A percentile compares a stretch with the other conserved stretches of the same genome.
Conservation (phyloP, 2,113 vertebrate species). For the Tiliqua scincoides region DNA sequence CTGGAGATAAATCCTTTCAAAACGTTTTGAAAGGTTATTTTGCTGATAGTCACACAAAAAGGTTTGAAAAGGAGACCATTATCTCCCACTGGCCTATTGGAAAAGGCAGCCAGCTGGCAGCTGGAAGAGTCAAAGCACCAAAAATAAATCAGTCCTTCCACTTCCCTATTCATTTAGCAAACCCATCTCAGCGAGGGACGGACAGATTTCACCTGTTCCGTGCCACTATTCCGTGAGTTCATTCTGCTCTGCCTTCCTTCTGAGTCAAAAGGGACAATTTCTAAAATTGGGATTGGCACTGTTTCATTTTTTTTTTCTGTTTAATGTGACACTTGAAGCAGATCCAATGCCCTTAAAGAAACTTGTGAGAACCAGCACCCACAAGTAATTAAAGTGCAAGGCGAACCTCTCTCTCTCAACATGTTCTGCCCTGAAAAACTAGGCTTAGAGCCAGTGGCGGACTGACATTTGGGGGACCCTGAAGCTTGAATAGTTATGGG, state of each 20-base stretch:
- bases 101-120: conserved; percentile 38
- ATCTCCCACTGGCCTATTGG: conserved; percentile 40
- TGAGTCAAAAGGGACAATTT: not conserved
- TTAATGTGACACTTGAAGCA: not conserved
- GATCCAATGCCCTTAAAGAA: not conserved
- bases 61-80: conserved; percentile 61
- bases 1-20: conserved; percentile 54
- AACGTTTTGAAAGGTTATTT: conserved; percentile 61
- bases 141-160: not conserved
- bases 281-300: not conserved
- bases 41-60: conserved; percentile 58
- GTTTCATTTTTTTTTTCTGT: no score
- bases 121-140: not conserved
- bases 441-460: no score
- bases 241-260: not conserved
- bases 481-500: no score
- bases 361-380: not conserved
- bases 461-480: no score
- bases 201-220: not conserved
- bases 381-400: no score
- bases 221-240: not conserved
- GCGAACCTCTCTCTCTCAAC: no score
- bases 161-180: not conserved
- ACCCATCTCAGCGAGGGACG: not conserved
- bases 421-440: no score